Conservation (phyloP, 2,797 vertebrate species). For the Pangasius macronema region DNA sequence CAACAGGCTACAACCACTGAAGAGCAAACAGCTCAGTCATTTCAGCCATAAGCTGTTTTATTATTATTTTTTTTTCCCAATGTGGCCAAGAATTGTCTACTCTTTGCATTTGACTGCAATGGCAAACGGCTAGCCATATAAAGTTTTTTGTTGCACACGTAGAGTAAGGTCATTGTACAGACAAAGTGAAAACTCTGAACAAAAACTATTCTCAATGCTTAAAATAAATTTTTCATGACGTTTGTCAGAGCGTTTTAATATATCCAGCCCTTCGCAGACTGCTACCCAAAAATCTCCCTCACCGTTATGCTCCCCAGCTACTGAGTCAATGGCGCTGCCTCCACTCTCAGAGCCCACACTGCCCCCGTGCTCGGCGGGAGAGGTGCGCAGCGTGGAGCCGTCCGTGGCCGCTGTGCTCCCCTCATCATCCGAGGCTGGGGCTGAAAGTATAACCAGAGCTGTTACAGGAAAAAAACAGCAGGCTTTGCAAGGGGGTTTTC, state of each 20-base stretch:
- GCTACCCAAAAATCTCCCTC: conserved; percentile 56
- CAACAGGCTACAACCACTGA: neutral
- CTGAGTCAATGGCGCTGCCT: conserved; percentile 95
- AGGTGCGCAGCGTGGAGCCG: conserved; percentile 95
- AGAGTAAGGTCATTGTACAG: neutral
- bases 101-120: neutral
- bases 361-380: conserved; percentile 95
- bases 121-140: neutral
- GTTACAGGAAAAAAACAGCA: conserved; percentile 91
- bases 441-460: conserved; percentile 96
- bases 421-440: conserved; percentile 98
- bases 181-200: neutral
- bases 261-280: too few species aligned
- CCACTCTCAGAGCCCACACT: conserved; percentile 98
- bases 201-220: neutral
- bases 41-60: neutral
- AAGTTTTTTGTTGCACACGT: neutral
- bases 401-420: conserved; percentile 98
- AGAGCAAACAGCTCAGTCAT: neutral
- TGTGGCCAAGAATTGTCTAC: neutral
- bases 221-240: neutral
- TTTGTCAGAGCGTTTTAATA: neutral
- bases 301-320: conserved; percentile 98
- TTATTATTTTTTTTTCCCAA: neutral
- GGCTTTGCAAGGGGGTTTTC: conserved; percentile 62